Conservation (phyloP, 53 echinoderm and acorn worm species). For the Apostichopus leukothele region DNA sequence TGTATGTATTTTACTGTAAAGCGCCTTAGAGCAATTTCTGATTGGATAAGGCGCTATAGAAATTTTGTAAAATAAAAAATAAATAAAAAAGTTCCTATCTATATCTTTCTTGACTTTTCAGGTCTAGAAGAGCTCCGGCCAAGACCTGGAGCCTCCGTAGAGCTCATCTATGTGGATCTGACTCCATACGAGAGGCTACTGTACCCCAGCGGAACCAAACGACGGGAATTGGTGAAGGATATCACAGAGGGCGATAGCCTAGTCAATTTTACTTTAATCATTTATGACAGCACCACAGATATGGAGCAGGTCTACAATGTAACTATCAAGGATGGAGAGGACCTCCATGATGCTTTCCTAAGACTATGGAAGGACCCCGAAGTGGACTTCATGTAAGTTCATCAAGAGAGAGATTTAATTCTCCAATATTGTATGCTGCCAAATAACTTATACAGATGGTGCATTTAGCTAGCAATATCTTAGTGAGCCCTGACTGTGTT, state of each 20-base stretch:
- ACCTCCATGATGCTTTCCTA: background rate
- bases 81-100: no score
- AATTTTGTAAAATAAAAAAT: no score
- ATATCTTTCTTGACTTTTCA: background rate
- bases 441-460: no score
- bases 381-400: slow-evolving; percentile 4
- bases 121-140: background rate
- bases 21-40: no score
- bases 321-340: slow-evolving; percentile 2
- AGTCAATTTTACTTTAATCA: background rate
- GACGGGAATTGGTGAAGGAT: background rate
- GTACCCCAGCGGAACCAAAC: background rate
- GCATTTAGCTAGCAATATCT: no score
- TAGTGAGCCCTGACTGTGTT: no score
- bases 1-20: no score
- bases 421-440: no score
- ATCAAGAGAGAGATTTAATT: background rate
- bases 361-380: slow-evolving; percentile 26
- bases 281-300: background rate
- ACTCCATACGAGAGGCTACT: background rate
- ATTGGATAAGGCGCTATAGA: no score
- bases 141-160: background rate
- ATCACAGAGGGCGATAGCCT: background rate
- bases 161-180: slow-evolving; percentile 23
- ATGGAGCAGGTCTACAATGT: background rate